Conservation (phyloP, 2,888 invertebrate genomes). For the Idaea straminata region DNA sequence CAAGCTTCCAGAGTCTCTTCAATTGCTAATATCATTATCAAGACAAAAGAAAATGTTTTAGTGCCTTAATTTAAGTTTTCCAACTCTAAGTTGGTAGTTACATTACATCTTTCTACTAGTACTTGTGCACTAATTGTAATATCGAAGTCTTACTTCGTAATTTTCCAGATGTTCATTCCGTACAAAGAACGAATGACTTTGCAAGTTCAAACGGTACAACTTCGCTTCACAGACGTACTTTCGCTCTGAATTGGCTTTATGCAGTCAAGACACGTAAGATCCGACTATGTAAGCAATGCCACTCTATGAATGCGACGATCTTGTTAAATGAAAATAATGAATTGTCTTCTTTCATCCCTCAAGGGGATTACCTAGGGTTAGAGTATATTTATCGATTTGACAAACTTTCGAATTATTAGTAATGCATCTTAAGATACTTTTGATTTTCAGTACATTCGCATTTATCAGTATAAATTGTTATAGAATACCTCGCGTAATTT, state of each 20-base stretch:
- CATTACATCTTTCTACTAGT: background rate
- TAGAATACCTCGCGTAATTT: no score
- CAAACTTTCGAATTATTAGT: no score
- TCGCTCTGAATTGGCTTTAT: background rate
- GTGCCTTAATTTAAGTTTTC: background rate
- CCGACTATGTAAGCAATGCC: background rate
- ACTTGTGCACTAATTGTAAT: conserved; percentile 1
- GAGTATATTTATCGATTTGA: no score
- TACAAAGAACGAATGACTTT: background rate
- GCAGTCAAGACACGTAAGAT: background rate
- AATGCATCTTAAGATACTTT: no score
- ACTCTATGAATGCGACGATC: background rate
- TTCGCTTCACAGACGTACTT: background rate
- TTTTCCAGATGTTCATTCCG: background rate
- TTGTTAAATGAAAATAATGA: background rate
- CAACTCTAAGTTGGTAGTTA: background rate
- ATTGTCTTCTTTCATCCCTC: background rate
- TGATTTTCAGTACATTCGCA: no score
- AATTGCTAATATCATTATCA: background rate
- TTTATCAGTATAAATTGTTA: no score
- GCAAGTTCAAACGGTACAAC: background rate
- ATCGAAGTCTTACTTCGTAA: background rate
- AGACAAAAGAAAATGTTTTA: background rate
- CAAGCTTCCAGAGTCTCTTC: no score
- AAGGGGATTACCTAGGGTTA: no score